Evolutionary conservation across 2,113 vertebrate species (phyloP).

Genomic region (Trematomus loennbergii): DNA sequence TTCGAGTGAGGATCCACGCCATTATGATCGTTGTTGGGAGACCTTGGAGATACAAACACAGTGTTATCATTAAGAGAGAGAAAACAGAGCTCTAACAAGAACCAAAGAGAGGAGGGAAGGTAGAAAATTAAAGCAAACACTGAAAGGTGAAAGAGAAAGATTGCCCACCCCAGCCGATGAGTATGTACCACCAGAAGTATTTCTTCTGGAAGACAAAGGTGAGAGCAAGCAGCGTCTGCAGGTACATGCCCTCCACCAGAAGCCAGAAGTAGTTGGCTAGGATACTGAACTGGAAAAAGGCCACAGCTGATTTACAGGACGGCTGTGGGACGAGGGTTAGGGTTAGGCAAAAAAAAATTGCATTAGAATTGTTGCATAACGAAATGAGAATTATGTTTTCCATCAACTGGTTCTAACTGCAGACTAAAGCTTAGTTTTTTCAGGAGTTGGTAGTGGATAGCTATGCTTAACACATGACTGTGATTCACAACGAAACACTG

Average conservation of each 20-base stretch:
- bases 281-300: slow-evolving; percentile 90
- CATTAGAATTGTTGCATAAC: too few relatives aligned
- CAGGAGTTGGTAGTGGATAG: too few relatives aligned
- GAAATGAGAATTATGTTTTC: too few relatives aligned
- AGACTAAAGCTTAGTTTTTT: too few relatives aligned
- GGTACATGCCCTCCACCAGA: slow-evolving; percentile 92
- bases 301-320: slow-evolving; percentile 86
- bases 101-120: neutral
- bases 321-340: slow-evolving; percentile 67
- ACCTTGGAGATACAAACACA: slow-evolving; percentile 65
- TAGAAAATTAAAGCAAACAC: neutral
- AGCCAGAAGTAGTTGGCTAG: slow-evolving; percentile 92
- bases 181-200: slow-evolving; percentile 91
- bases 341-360: too few relatives aligned
- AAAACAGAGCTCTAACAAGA: neutral
- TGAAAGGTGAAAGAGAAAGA: neutral
- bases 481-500: too few relatives aligned
- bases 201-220: slow-evolving; percentile 89
- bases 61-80: neutral
- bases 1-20: slow-evolving; percentile 80
- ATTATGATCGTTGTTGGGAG: slow-evolving; percentile 78
- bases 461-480: too few relatives aligned
- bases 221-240: slow-evolving; percentile 89
- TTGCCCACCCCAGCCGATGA: slow-evolving; percentile 89
- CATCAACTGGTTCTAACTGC: too few relatives aligned